These are phyloP conservation scores for Paracyclopina nana DNA, from an alignment of 1,140 invertebrate species.

Conservation along the genomic window DNA sequence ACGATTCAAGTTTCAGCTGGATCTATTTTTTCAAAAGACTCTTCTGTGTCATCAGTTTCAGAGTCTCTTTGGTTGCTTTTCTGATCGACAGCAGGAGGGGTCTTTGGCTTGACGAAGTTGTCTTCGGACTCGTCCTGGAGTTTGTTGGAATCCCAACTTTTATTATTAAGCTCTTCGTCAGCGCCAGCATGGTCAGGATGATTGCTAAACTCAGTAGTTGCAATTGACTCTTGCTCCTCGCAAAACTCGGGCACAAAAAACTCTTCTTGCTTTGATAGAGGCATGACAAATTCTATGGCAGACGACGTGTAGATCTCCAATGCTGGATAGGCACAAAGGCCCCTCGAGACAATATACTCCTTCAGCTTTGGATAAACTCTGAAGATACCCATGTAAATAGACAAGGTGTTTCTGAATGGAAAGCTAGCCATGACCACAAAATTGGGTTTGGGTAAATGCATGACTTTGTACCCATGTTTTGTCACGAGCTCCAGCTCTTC, in stretches of 20 bases:
- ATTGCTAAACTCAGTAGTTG: conserved; percentile 14
- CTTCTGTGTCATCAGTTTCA: no score
- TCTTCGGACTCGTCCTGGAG: no score
- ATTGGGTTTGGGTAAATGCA: conserved; percentile 25
- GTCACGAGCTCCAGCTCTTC: conserved; percentile 18
- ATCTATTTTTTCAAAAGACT: no score
- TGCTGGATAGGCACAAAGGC: conserved; percentile 29
- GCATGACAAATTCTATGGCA: conserved; percentile 6
- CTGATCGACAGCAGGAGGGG: no score
- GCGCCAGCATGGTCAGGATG: no score
- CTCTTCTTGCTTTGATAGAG: conserved; percentile 13
- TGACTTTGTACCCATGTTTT: conserved; percentile 25
- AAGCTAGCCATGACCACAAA: conserved; percentile 27
- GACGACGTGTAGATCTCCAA: conserved; percentile 26
- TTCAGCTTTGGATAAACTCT: conserved; percentile 27
- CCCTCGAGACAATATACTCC: conserved; percentile 26
- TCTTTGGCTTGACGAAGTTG: no score
- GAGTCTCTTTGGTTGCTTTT: no score
- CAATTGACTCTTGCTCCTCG: conserved; percentile 14
- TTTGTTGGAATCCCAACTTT: no score
- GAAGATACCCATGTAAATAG: conserved; percentile 27
- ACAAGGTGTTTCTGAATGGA: conserved; percentile 27
- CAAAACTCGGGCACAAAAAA: conserved; percentile 16
- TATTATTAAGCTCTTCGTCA: no score
- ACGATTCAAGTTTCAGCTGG: no score